Base-by-base conservation (phyloP, 1,140 invertebrate species). In the Popillia japonica region DNA sequence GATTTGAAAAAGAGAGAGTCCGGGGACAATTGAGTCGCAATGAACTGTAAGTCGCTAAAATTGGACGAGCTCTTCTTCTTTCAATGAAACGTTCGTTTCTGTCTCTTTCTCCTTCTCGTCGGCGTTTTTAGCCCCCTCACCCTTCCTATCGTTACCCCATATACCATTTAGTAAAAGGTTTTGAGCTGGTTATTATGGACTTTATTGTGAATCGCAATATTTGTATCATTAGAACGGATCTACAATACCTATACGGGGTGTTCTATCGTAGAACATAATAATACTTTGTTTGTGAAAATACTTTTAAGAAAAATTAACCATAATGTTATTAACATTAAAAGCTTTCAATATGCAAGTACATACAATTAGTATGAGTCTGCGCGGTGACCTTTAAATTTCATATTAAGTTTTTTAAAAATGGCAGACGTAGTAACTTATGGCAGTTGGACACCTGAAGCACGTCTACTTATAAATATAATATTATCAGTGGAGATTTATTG, bases 91-190 rank as follows among this genome's bases (percentile, higher is more conserved):
- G 44, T n/a, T 55, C 44, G 0, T 68, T 40, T 6, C 48, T 27
- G 20, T 11, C 61, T 59, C 41, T 55, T 22, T 23, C 42, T 44
- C 22, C 10, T 8, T 44, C n/a, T 23, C 48, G 1, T 17, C 10
- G 41, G 14, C 17, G 8, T 44, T 23, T 27, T 20, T 22, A 20
- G n/a, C 48, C 40, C 40, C 23, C 14, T 17, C 42, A 20, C 73
- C 41, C 11, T 10, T 22, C 23, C 40, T 75, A 22, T 41, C n/a
- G 73, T 48, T 59, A 14, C 27, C 59, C 40, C 44, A 78, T 78
- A 78, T 78, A 40, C 77, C 68, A 78, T 78, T 78, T 78, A 42
- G 68, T 73, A 73, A 78, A 78, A 78, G 77, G 64, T 73, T 73
- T 73, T 78, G 59, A 72, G 68, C 68, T 27, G 72, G 75, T 42